Evolutionary conservation across 2,113 vertebrate species (phyloP), one percentile per base, ranked within the genome.

Genomic region (Salvelinus sp.): DNA sequence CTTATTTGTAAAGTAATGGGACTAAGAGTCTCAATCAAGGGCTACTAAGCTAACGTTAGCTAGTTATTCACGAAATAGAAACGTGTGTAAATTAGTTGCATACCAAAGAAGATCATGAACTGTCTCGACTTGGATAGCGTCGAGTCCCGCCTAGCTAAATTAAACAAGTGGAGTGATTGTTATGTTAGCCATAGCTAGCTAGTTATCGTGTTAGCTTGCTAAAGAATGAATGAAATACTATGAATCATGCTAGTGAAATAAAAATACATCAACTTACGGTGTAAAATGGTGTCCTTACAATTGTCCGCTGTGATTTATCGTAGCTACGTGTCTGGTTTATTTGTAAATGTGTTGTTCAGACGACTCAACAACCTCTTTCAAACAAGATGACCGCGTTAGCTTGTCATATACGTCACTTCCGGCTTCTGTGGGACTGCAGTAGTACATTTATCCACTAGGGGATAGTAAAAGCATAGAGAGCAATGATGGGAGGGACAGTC

Each of bases 331-430:
- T 62, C n/a, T 62, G 58, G n/a, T 62, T 62, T n/a, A 54, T 4
- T 16, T 62, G 54, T 62, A 62, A 62, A 62, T 62, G 6, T 22
- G 6, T 22, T 7, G 3, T 23, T 10, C 9, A 2, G 1, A 62
- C n/a, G 1, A 62, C 9, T 62, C 20, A 62, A 62, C 58, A 62
- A 7, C 6, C 20, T n/a, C 16, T 23, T 22, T 62, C 18, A 62
- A 62, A 22, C 5, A 62, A 62, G 20, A 62, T n/a, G 10, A 62
- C 68, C 72, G 38, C 58, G 27, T 22, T 72, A 0, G 12, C 23
- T 58, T 69, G 69, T 72, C 71, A 6, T 18, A 27, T 3, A 0
- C 88, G 83, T 87, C 84, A 90, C 58, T 83, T 87, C 88, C 86
- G 2, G 58, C 3, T 0, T 14, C 1, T 67, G 2, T 13, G 5